Evolutionary conservation across 1,140 invertebrate genomes (phyloP), one percentile per base, ranked within the genome.

Genomic region (Idris sp.): DNA sequence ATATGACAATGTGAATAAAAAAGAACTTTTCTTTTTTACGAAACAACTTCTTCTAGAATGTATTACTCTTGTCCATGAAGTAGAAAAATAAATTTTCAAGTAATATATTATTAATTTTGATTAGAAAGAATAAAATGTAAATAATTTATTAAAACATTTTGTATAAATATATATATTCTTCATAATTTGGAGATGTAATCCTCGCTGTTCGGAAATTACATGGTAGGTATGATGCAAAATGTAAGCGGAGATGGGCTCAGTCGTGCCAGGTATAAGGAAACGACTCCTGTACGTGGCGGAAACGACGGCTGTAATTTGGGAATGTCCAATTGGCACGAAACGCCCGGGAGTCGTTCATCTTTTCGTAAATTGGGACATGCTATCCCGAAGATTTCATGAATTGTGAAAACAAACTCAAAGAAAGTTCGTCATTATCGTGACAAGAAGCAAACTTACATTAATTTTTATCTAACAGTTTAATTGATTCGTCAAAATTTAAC

Each of bases 301-400:
- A 77, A 61, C 64, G 43, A 35, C 61, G 43, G 22, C 48, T 75
- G 53, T 74, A 80, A 78, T 78, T 76, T 73, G 61, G 56, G 59
- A 78, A 69, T 74, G 49, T 71, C 67, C 62, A 69, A 71, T 79
- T 58, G 71, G 54, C 74, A 51, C 71, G 73, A 38, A 75, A 78
- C 69, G 74, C 76, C 74, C 38, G 41, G 31, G 58, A 58, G 75
- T 68, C 71, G 61, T 74, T 74, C 71, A 56, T 74, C 61, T 65
- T 74, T 4, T 62, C 49, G 43, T 74, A 69, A 80, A 78, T 77
- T 71, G 62, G 71, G 53, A 49, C 71, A 53, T 31, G 53, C 48
- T 15, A 54, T 54, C 18, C 74, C 43, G 9, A 59, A 56, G 41
- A 53, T 64, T 61, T 61, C 59, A 58, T 28, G 43, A 68, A 41